Evolutionary conservation across 1,140 invertebrate genomes (phyloP).

Genomic region (Bombus sylvicola): DNA sequence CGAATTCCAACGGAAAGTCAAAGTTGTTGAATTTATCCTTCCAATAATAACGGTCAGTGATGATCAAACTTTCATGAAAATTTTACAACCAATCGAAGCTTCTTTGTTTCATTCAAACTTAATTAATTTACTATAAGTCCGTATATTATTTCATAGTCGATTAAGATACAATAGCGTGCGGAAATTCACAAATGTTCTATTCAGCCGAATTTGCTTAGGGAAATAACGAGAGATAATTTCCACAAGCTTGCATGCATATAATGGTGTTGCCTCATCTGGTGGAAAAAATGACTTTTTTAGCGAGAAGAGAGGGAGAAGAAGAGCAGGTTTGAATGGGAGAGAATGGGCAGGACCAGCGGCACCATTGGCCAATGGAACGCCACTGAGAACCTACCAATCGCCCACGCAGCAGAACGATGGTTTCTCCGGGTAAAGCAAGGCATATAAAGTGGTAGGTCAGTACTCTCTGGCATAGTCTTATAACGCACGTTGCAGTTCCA

Average conservation of each 20-base stretch:
- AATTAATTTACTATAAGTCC: no score
- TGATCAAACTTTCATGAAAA: no score
- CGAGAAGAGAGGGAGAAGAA: accelerated
- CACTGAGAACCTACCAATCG: background rate
- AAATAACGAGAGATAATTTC: conserved; percentile 52
- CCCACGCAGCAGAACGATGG: conserved; percentile 5
- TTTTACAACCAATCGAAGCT: no score
- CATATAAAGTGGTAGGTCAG: conserved; percentile 25
- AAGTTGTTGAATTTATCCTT: accelerated
- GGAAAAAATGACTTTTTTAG: accelerated
- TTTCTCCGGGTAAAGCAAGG: background rate
- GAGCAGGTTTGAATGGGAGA: background rate
- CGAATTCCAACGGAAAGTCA: no score
- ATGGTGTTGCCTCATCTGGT: conserved; percentile 10
- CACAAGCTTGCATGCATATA: conserved; percentile 9
- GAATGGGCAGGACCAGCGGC: background rate
- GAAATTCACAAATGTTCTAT: conserved; percentile 14
- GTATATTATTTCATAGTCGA: background rate
- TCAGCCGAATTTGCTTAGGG: conserved; percentile 7
- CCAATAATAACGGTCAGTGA: no score
- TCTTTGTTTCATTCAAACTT: no score
- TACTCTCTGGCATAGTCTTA: background rate
- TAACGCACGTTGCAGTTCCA: accelerated
- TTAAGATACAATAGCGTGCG: background rate
- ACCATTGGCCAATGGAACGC: background rate